phyloP scores from a whole-genome alignment of 2,113 vertebrate species.

The Laterallus jamaicensis region DNA sequence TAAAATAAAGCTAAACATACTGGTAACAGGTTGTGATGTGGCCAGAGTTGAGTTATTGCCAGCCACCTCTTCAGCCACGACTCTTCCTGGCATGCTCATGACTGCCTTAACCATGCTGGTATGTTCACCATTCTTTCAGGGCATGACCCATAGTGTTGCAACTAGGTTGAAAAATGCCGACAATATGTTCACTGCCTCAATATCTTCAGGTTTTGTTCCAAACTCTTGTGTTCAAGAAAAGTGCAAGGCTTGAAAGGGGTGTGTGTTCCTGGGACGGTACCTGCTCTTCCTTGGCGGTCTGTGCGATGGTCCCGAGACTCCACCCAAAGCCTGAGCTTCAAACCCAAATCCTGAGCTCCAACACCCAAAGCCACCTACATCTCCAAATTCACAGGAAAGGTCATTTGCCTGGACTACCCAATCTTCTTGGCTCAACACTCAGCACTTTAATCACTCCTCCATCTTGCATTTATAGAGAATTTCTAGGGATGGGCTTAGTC shows the following conservation, averaged over 20 bases:
- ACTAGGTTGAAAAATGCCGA: not conserved
- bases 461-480: not conserved
- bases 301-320: fast-evolving
- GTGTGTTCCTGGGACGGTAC: not conserved
- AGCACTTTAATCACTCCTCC: not conserved
- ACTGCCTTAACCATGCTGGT: not conserved
- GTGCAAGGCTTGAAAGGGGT: not conserved
- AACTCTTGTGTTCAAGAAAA: not conserved
- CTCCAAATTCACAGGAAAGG: not conserved
- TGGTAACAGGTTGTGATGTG: not conserved
- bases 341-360: not conserved
- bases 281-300: fast-evolving
- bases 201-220: not conserved
- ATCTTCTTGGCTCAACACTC: not conserved
- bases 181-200: not conserved
- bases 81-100: not conserved
- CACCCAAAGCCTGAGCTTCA: not conserved
- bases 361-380: not conserved
- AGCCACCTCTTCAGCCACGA: not conserved
- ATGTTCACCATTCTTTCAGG: not conserved
- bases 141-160: not conserved
- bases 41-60: not conserved
- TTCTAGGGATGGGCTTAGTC: not conserved
- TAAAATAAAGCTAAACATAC: not conserved
- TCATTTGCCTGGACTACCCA: not conserved